Conservation (phyloP, 2,797 vertebrate genomes). For the Tarsius wallacei region DNA sequence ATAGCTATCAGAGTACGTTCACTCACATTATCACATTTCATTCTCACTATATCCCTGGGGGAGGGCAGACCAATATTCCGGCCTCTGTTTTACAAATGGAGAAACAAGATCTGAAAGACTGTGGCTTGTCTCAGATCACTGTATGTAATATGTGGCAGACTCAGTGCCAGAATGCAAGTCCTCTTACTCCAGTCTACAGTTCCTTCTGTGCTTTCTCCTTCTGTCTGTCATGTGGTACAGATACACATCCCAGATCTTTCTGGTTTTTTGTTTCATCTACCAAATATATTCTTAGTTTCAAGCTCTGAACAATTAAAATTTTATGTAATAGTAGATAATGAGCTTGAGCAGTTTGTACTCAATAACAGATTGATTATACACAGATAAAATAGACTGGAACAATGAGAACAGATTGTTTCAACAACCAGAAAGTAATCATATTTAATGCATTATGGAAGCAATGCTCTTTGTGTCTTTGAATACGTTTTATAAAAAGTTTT, state of each 20-base stretch:
- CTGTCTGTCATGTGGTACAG: neutral
- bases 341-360: neutral
- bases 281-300: neutral
- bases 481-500: neutral
- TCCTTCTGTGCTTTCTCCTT: neutral
- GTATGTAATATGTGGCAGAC: neutral
- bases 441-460: neutral
- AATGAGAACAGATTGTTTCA: neutral
- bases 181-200: neutral
- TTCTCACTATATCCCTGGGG: neutral
- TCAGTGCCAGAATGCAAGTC: neutral
- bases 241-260: neutral
- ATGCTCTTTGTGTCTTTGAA: neutral
- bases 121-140: neutral
- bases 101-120: neutral
- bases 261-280: neutral
- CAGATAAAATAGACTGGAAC: neutral
- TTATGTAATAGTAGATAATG: neutral
- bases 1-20: neutral
- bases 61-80: neutral
- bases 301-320: conserved; percentile 10
- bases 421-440: neutral
- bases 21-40: neutral
- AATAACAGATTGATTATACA: neutral
- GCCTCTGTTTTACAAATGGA: neutral